Conservation (phyloP, 2,797 vertebrate species). For the Bryconaethiops microstoma region DNA sequence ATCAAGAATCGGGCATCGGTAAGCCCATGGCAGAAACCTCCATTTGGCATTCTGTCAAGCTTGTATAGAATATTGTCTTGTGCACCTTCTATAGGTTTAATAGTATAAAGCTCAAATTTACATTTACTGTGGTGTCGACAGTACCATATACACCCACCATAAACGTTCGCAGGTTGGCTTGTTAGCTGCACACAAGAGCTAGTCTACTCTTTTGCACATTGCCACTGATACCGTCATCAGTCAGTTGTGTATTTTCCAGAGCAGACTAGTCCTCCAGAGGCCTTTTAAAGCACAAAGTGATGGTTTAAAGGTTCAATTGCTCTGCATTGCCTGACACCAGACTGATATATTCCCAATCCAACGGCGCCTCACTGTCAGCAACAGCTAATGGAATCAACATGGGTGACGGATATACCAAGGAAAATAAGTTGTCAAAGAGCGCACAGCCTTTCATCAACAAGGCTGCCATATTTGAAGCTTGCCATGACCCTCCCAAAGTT, state of each 20-base stretch:
- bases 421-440: conserved; percentile 79
- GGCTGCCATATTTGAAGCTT: conserved; percentile 52
- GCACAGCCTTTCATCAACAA: conserved; percentile 72
- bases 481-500: conserved; percentile 69
- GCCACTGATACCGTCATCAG: conserved; percentile 52
- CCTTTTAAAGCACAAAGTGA: conserved; percentile 52
- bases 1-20: not conserved
- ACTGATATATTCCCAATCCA: conserved; percentile 73
- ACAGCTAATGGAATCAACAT: conserved; percentile 79
- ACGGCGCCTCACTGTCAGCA: conserved; percentile 72
- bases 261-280: conserved; percentile 47
- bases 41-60: not conserved
- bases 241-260: conserved; percentile 52
- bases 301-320: conserved; percentile 54
- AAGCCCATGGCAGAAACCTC: not conserved
- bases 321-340: conserved; percentile 66
- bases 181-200: conserved; percentile 33
- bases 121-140: conserved; percentile 4
- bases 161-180: conserved; percentile 1
- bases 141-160: not conserved
- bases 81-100: not conserved
- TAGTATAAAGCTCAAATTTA: not conserved
- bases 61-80: not conserved
- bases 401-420: conserved; percentile 78
- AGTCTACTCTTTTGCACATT: conserved; percentile 31